Percentiles rank a stretch among this genome's conserved stretches.
Evolutionary conservation across 2,888 invertebrate genomes (phyloP).

Genomic region (Aphodius sticticus): DNA sequence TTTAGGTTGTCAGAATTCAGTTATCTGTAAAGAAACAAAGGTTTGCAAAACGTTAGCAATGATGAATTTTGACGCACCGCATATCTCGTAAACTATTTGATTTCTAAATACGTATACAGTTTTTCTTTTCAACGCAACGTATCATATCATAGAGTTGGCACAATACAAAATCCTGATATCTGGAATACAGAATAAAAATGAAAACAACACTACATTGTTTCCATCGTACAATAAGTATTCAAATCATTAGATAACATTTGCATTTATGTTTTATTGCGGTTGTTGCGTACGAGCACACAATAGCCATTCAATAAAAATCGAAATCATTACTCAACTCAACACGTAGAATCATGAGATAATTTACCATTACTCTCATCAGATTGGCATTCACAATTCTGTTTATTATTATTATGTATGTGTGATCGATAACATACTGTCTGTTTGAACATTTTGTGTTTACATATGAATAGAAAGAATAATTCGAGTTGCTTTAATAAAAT

Average conservation of each 20-base stretch:
- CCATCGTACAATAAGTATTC: neutral
- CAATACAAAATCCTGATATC: neutral
- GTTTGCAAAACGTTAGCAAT: too few species aligned
- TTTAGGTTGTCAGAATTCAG: too few species aligned
- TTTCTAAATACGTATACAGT: too few species aligned
- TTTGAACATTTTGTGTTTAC: neutral
- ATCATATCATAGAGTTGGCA: too few species aligned
- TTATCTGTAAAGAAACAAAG: too few species aligned
- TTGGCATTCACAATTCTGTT: neutral
- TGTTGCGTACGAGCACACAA: neutral
- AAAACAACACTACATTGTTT: neutral
- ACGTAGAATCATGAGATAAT: neutral
- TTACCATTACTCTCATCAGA: neutral
- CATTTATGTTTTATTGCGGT: neutral
- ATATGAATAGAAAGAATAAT: conserved; percentile 10
- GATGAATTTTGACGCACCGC: too few species aligned
- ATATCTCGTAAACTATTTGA: too few species aligned
- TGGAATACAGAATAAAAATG: neutral
- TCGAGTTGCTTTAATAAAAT: conserved; percentile 19
- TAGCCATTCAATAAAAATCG: neutral
- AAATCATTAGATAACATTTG: conserved; percentile 4
- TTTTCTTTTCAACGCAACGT: too few species aligned
- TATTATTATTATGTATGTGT: neutral
- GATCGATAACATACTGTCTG: neutral
- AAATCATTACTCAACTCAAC: neutral